Base-by-base conservation (phyloP, 2,113 vertebrate species). In the human region DNA sequence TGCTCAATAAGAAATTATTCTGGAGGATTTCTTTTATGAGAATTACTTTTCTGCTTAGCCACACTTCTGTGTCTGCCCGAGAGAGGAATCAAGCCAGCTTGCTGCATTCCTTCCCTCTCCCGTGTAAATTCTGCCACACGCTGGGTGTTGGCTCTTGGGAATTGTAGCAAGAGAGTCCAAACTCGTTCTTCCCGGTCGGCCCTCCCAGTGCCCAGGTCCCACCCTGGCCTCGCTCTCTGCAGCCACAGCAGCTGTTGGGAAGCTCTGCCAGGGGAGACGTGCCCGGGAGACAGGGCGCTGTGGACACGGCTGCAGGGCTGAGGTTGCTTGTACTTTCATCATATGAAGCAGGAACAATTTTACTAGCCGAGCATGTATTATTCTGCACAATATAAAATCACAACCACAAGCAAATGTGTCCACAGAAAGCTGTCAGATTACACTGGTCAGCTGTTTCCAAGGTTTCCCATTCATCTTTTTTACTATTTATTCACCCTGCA, bases 61-160 rank as follows among this genome's bases (percentile, higher is more conserved):
- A 68, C 38, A 22, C 78, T 59, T 79, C 55, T 35, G 2, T 61
- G 48, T 64, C 82, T 83, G 7, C 38, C 16, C 9, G 23, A 43
- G n/a, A 35, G 76, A 57, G 45, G 57, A 45, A 23, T 32, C 80
- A 1, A 25, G 35, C 38, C 55, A 61, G 10, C 85, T 61, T 5
- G 32, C 76, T 22, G 22, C 8, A 0, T 12, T 9, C 27, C 40
- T 23, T 64, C 61, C 32, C 45, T 35, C 68, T 10, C 20, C 25
- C 4, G 0, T 57, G 38, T 18, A 43, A 20, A 4, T 25, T 12
- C 45, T 55, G 59, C 7, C 8, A 9, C 17, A 72, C 6, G 0
- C 55, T 9, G 40, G 20, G 40, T 13, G 0, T 7, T n/a, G 32
- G 73, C 13, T 1, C 43, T 38, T 10, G 18, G 3, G 4, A 8